Conservation (phyloP, 2,888 invertebrate species). For the Cylloceria caligata region DNA sequence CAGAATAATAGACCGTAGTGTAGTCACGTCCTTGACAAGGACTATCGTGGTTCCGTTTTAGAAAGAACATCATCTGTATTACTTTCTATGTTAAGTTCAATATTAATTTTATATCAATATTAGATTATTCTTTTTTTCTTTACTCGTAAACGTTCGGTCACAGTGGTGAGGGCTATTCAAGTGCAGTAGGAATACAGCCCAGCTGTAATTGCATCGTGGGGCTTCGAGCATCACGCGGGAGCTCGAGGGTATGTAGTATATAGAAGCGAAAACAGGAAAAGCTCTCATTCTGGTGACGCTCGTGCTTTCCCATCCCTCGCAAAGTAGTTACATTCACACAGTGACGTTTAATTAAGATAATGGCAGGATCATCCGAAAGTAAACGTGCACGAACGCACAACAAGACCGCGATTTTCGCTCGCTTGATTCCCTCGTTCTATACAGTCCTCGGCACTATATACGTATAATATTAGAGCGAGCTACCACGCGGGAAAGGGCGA, state of each 20-base stretch:
- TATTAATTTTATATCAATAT: no score
- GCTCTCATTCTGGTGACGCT: constrained; percentile 51
- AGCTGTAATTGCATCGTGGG: constrained; percentile 45
- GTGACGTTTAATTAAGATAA: constrained; percentile 76
- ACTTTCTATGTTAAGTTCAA: no score
- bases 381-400: constrained; percentile 60
- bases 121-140: neutral
- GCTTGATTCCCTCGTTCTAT: constrained; percentile 41
- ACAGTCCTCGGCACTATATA: neutral
- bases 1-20: no score
- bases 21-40: no score
- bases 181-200: constrained; percentile 38
- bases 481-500: constrained; percentile 22
- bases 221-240: constrained; percentile 17
- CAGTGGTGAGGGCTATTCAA: constrained; percentile 3
- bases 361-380: constrained; percentile 67
- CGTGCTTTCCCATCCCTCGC: constrained; percentile 45
- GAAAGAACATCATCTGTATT: no score
- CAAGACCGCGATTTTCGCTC: constrained; percentile 41
- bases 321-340: constrained; percentile 67
- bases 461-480: constrained; percentile 5
- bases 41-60: no score
- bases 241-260: neutral
- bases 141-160: neutral
- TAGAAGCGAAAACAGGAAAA: constrained; percentile 46